These are phyloP conservation scores for Drosophila percnosoma DNA, from an alignment of 2,888 invertebrate genomes.

Conservation along the genomic window DNA sequence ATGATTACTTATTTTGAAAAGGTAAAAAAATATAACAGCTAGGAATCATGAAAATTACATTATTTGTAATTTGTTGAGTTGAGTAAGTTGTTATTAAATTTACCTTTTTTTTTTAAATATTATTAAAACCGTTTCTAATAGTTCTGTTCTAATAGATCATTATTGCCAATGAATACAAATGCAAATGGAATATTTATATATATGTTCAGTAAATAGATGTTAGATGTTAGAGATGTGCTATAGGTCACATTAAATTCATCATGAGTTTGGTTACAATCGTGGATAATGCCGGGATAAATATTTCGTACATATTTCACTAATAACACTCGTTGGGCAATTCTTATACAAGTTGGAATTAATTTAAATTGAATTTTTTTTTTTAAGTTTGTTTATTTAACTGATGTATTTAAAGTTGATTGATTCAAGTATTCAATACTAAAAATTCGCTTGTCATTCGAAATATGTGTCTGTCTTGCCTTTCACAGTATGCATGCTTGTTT, in stretches of 20 bases:
- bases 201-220: not conserved
- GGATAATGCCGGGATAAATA: not conserved
- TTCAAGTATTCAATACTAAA: constrained; percentile 30
- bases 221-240: not conserved
- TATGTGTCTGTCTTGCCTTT: constrained; percentile 5
- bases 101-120: not conserved
- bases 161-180: constrained; percentile 23
- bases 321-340: not conserved
- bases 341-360: not conserved
- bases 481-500: constrained; percentile 34
- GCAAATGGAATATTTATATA: constrained; percentile 8
- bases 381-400: constrained; percentile 1
- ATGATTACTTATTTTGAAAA: not conserved
- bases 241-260: constrained; percentile 1
- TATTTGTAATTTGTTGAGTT: too few relatives aligned
- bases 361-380: not conserved
- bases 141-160: constrained; percentile 23
- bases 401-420: constrained; percentile 28
- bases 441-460: constrained; percentile 14
- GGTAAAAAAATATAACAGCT: not conserved
- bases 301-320: not conserved
- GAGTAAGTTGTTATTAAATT: not conserved
- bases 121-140: constrained; percentile 16
- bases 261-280: not conserved
- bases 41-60: not conserved